Base-by-base conservation (phyloP, 2,888 invertebrate genomes). In the Eupithecia inturbata region DNA sequence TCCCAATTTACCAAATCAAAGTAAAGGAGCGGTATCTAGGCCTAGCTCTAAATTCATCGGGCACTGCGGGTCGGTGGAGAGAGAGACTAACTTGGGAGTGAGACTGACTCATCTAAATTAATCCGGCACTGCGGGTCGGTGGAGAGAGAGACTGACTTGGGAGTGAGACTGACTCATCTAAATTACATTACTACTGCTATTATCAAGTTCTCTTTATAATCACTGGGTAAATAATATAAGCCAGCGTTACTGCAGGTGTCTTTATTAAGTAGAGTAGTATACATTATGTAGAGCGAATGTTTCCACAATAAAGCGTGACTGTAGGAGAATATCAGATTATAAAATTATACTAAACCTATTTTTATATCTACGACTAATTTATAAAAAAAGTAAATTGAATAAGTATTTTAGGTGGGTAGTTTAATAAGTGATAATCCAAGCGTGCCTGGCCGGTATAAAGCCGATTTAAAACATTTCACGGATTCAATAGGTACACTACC, bases 31-130 rank as follows among this genome's bases (percentile, higher is more conserved):
- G 39, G 70, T 75, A 73, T 79, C 80, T 71, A 83, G 81, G 79
- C 45, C 77, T 87, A 76, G 87, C 88, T 78, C 81, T 88, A 36
- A 88, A 89, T 80, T 89, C 87, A 71, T 89, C 87, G 60, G 87
- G 86, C 73, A 88, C 88, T 57, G 87, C 87, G 22, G 87, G 89
- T 45, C 74, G n/a, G n/a, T n/a, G n/a, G n/a, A n/a, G n/a, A n/a
- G n/a, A n/a, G n/a, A n/a, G n/a, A n/a, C n/a, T n/a, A n/a, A n/a
- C 45, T 84, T 85, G 82, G 88, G 88, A 76, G 84, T 80, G 39
- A 87, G 82, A 77, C 77, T 88, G 78, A 85, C 83, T 73, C 87
- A 89, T 79, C 78, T 81, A n/a, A n/a, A n/a, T n/a, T n/a, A n/a
- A n/a, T n/a, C n/a, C n/a, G n/a, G n/a, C n/a, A n/a, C n/a, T n/a